Conservation (phyloP, 2,888 invertebrate genomes). For the Tipula unca region DNA sequence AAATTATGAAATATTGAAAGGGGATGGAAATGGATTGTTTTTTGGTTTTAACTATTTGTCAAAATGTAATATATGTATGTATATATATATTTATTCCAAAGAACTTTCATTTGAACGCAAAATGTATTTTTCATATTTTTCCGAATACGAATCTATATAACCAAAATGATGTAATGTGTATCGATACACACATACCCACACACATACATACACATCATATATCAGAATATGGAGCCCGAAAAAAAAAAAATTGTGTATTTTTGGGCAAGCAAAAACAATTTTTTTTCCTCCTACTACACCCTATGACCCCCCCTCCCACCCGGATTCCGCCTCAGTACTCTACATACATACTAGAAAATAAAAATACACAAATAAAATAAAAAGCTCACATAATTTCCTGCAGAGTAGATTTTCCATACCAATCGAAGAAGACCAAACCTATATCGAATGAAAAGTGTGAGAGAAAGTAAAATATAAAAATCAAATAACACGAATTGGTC, state of each 20-base stretch:
- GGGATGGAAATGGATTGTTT: constrained; percentile 14
- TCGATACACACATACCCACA: background rate
- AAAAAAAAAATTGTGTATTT: background rate
- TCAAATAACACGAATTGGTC: constrained; percentile 14
- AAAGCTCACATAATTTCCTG: background rate
- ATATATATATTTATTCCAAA: background rate
- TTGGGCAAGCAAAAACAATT: background rate
- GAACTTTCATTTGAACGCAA: constrained; percentile 8
- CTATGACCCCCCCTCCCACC: background rate
- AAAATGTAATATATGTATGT: background rate
- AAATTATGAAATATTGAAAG: constrained; percentile 14
- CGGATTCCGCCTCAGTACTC: background rate
- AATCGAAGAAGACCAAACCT: constrained; percentile 14
- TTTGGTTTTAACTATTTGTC: constrained; percentile 14
- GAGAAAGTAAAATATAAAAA: constrained; percentile 8
- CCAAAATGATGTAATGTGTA: background rate
- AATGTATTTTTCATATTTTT: background rate
- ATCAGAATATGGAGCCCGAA: background rate
- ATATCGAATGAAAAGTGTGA: background rate
- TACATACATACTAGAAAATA: background rate
- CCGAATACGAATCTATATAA: background rate
- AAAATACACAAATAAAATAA: background rate
- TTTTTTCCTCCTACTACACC: background rate
- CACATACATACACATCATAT: background rate
- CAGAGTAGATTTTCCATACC: background rate